phyloP scores from a whole-genome alignment of 2,113 vertebrate species.

The Atractosteus spatula region DNA sequence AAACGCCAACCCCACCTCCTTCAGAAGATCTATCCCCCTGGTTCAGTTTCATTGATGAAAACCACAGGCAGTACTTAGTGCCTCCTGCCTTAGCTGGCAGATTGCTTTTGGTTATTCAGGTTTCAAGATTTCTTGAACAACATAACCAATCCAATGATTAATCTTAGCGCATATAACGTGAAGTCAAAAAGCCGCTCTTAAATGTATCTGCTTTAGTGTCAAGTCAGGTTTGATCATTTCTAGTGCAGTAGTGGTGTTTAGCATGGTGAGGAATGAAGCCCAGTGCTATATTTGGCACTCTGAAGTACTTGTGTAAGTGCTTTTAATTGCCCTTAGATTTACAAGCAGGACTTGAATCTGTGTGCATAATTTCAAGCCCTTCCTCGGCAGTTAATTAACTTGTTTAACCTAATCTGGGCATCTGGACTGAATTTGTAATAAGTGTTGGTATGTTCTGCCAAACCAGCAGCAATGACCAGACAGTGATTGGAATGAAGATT shows the following conservation, averaged over 20 bases:
- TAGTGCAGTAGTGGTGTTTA: neutral
- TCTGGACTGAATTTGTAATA: slow-evolving; percentile 10
- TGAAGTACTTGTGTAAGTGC: neutral
- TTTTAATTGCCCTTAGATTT: neutral
- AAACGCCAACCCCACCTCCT: no score
- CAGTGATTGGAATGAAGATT: no score
- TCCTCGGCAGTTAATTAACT: slow-evolving; percentile 12
- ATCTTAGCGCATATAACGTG: no score
- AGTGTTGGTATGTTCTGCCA: neutral
- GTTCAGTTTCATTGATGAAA: no score
- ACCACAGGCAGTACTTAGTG: no score
- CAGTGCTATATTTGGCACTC: neutral
- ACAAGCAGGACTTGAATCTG: neutral
- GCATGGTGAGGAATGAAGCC: slow-evolving; percentile 7
- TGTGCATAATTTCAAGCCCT: neutral
- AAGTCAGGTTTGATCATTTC: neutral
- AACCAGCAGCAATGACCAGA: neutral
- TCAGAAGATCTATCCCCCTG: no score
- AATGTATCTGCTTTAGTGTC: no score
- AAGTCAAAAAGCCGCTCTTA: no score
- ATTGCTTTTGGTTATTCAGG: slow-evolving; percentile 2
- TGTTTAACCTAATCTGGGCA: neutral
- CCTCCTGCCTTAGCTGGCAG: neutral
- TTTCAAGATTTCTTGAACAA: neutral
- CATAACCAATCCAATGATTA: no score